Evolutionary conservation across 1,140 invertebrate species (phyloP).

Genomic region (Zophobas morio): DNA sequence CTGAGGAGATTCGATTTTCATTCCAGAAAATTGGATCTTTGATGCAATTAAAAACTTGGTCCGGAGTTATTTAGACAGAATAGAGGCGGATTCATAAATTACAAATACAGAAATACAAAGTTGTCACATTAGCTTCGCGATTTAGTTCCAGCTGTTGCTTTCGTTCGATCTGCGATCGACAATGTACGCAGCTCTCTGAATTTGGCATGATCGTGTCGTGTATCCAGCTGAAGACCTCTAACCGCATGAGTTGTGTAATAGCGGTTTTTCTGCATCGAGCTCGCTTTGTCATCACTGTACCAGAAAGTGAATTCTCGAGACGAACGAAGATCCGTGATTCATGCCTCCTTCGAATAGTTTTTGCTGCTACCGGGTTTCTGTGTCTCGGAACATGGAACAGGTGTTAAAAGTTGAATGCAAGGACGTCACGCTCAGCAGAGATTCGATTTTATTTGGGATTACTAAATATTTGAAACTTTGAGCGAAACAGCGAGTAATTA

Average conservation of each 20-base stretch:
- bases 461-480: neutral
- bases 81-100: too few species aligned
- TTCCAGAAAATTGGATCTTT: too few species aligned
- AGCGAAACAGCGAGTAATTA: neutral
- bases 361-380: constrained; percentile 35
- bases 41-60: too few species aligned
- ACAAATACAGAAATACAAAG: too few species aligned
- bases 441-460: constrained; percentile 18
- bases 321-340: constrained; percentile 14
- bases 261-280: constrained; percentile 22
- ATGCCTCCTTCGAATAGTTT: constrained; percentile 24
- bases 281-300: constrained; percentile 21
- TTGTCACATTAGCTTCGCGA: too few species aligned
- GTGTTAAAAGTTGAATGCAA: constrained; percentile 11
- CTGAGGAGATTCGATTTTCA: too few species aligned
- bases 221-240: constrained; percentile 3
- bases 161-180: too few species aligned
- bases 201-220: constrained; percentile 20
- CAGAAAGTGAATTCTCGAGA: constrained; percentile 33
- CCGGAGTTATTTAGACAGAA: too few species aligned
- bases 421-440: constrained; percentile 16
- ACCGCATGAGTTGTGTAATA: constrained; percentile 26
- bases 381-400: constrained; percentile 23
- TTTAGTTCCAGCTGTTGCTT: too few species aligned
- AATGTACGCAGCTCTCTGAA: neutral